phyloP scores from a whole-genome alignment of 1,140 invertebrate species.

The Zaprionus taronus region DNA sequence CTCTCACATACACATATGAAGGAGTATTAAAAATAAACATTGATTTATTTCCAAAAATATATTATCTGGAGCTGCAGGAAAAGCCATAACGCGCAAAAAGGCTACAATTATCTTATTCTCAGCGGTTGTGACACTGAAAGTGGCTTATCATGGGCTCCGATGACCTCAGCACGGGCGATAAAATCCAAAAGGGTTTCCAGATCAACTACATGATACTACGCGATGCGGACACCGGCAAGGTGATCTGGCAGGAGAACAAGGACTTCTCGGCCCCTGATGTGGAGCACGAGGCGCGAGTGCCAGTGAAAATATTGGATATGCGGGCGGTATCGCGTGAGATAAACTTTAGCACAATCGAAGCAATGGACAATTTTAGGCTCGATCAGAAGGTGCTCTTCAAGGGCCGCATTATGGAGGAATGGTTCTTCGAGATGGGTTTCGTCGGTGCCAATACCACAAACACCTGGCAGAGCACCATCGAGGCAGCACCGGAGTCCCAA shows the following conservation, averaged over 20 bases:
- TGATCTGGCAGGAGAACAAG: slow-evolving; percentile 98
- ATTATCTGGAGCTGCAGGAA: slow-evolving; percentile 43
- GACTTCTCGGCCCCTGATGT: slow-evolving; percentile 96
- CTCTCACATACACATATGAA: slow-evolving; percentile 15
- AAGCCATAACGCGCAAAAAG: slow-evolving; percentile 22
- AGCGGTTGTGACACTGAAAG: slow-evolving; percentile 56
- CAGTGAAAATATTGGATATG: slow-evolving; percentile 98
- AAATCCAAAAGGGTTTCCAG: slow-evolving; percentile 83
- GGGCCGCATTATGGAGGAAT: slow-evolving; percentile 95
- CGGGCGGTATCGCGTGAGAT: slow-evolving; percentile 98
- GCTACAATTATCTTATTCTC: slow-evolving; percentile 16
- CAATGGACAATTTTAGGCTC: slow-evolving; percentile 98
- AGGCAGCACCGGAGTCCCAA: slow-evolving; percentile 99
- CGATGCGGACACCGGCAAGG: slow-evolving; percentile 97
- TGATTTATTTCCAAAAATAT: slow-evolving; percentile 75
- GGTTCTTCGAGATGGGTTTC: slow-evolving; percentile 99
- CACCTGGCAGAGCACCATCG: slow-evolving; percentile 99
- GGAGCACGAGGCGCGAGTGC: slow-evolving; percentile 98
- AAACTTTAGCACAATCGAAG: slow-evolving; percentile 98
- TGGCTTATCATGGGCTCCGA: slow-evolving; percentile 74
- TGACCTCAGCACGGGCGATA: slow-evolving; percentile 71
- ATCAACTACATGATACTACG: slow-evolving; percentile 98
- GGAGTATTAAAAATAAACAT: slow-evolving; percentile 76
- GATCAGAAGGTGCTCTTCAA: slow-evolving; percentile 96
- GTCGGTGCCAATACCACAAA: slow-evolving; percentile 99